These are phyloP conservation scores for Dendrocopos noguchii DNA, from an alignment of 2,113 vertebrate genomes.

Conservation along the genomic window DNA sequence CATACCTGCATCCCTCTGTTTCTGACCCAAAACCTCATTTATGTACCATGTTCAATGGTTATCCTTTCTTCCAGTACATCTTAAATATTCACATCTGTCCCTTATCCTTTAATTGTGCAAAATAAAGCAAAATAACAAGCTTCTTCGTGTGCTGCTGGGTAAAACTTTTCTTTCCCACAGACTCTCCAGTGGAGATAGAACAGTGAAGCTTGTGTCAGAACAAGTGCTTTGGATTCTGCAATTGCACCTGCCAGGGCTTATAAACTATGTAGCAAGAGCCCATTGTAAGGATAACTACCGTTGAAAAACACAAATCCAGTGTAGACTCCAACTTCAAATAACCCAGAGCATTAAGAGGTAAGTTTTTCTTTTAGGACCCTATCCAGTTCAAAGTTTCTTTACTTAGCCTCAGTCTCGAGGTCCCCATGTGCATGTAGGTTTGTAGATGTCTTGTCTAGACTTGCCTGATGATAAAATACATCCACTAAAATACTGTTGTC, in stretches of 20 bases:
- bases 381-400: background rate
- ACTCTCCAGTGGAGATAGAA: background rate
- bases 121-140: conserved; percentile 29
- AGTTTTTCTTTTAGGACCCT: background rate
- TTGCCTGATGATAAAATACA: background rate
- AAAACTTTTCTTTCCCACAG: conserved; percentile 30
- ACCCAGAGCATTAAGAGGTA: background rate
- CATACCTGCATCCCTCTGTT: background rate
- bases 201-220: background rate
- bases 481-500: background rate
- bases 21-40: conserved; percentile 27
- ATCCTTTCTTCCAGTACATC: conserved; percentile 7
- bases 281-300: background rate
- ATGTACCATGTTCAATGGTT: background rate
- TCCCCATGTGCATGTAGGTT: background rate
- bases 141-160: background rate
- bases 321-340: background rate
- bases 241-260: background rate
- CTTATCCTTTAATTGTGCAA: background rate
- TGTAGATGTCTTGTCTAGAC: background rate
- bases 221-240: background rate
- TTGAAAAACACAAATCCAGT: background rate
- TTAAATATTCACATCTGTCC: conserved; percentile 50
- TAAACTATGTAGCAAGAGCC: background rate
- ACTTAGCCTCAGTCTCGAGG: background rate